Base-by-base conservation (phyloP, 1,140 invertebrate genomes). In the Zaprionus inermis region DNA sequence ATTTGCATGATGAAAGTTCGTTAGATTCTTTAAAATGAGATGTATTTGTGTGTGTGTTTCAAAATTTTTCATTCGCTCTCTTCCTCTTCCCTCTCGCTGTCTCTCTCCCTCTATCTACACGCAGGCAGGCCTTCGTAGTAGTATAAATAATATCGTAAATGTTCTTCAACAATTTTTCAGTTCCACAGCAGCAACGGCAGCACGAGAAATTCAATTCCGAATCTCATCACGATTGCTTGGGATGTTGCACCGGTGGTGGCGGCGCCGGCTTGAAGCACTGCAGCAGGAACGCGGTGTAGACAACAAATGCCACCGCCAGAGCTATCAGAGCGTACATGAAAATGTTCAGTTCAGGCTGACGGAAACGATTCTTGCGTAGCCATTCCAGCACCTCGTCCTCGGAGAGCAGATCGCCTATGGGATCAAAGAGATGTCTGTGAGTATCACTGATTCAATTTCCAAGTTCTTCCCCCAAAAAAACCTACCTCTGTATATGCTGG, bases 241-340 rank as follows among this genome's bases (percentile, higher is more conserved):
- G 89, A 81, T 92, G 91, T 68, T 91, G 89, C 12, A 89, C 80
- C n/a, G 90, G 92, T 30, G 95, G 93, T 18, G 93, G 85, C 24
- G 94, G 93, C 54, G 94, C 93, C 24, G 95, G 93, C 80, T 96
- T 96, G 91, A 98, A 97, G 92, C 97, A 98, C 90, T 98, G 97
- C 38, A 98, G 93, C 18, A 98, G 93, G 92, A 98, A 98, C 11
- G 96, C 95, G 1, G 98, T 98, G 92, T 98, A 98, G 91, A 98
- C 93, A 4, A 98, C 94, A 84, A 98, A 98, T 24, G 96, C 95
- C 72, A 97, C 93, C 55, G 96, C 96, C 64, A 98, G 95, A 0
- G 96, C 97, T 80, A 97, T 95, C 77, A 98, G 93, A 58, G 96
- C 97, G 91, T 98, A 98, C 97, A 98, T 98, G 91, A 98, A 98